Evolutionary conservation across 2,888 invertebrate genomes (phyloP), one percentile per base, ranked within the genome.

Genomic region (Lutraria lutraria): DNA sequence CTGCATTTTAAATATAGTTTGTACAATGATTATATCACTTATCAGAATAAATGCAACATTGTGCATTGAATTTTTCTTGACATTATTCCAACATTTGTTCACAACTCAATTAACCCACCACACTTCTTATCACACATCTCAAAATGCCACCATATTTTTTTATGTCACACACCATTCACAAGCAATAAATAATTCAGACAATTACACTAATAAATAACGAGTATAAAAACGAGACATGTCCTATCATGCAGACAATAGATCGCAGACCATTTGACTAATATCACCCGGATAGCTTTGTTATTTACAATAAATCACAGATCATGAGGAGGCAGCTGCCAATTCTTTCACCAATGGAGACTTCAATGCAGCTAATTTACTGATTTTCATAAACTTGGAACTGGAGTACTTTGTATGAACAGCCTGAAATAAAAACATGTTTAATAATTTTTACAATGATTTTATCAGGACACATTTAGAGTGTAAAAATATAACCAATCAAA

Each of bases 361-460:
- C 34, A 97, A 93, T 89, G 96, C 96, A 54, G 96, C 95, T 34
- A 95, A 93, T 34, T 94, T 93, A 90, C 97, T 96, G 88, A 97
- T 97, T 91, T 96, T 96, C 95, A 96, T 95, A 90, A 97, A 96
- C 93, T 97, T 97, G 54, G 96, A 96, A 88, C 96, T 96, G 43
- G 96, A 94, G 94, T 97, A 97, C 93, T 97, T 97, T 84, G 95
- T 95, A 89, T 95, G 95, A 72, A 97, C 96, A 88, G 97, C 97
- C 96, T 97, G 95, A 31, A 95, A 94, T 91, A 34, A 76, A 76
- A 29, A 6, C 56, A 56, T 19, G 3, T 19, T 56, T 56, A 56
- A 6, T 19, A 56, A 56, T 56, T 6, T 21, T 56, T 21, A 8
- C 56, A 19, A 21, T 13, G 12, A 54, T 54, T 6, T 43, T 43